Evolutionary conservation across 2,113 vertebrate species (phyloP).

Genomic region (Procavia capensis): DNA sequence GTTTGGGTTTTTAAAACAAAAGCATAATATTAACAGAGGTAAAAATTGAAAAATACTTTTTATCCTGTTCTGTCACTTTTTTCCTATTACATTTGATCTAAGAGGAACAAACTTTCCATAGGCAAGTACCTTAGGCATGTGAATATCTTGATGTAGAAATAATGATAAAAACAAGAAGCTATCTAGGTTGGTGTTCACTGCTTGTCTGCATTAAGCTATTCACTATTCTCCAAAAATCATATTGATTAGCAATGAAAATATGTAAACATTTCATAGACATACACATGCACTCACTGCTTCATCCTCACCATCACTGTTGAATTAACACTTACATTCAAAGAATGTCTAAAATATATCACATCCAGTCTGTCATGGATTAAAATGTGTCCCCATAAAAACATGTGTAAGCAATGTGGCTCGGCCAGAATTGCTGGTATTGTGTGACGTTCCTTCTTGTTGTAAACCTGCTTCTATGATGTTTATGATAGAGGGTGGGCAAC

Average conservation of each 20-base stretch:
- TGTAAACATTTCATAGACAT: background rate
- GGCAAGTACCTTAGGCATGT: background rate
- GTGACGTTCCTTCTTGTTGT: too few species aligned
- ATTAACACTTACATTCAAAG: background rate
- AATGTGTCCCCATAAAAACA: too few species aligned
- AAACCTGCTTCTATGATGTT: too few species aligned
- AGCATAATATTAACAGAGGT: background rate
- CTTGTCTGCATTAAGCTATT: background rate
- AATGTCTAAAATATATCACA: background rate
- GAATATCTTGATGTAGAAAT: background rate
- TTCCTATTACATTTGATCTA: background rate
- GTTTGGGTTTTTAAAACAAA: background rate
- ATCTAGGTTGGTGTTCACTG: background rate
- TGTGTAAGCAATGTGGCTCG: too few species aligned
- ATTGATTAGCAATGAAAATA: background rate
- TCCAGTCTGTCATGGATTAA: too few species aligned
- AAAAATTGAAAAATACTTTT: rapidly evolving
- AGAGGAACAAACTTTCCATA: background rate
- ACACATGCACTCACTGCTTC: background rate
- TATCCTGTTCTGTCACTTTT: background rate
- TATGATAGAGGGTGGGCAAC: too few species aligned
- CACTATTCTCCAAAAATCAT: background rate
- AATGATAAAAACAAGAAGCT: background rate
- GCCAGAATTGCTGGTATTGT: too few species aligned
- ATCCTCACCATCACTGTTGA: background rate